Conservation (phyloP, 92 coral and sea anemone genomes). For the Desmophyllum pertusum region DNA sequence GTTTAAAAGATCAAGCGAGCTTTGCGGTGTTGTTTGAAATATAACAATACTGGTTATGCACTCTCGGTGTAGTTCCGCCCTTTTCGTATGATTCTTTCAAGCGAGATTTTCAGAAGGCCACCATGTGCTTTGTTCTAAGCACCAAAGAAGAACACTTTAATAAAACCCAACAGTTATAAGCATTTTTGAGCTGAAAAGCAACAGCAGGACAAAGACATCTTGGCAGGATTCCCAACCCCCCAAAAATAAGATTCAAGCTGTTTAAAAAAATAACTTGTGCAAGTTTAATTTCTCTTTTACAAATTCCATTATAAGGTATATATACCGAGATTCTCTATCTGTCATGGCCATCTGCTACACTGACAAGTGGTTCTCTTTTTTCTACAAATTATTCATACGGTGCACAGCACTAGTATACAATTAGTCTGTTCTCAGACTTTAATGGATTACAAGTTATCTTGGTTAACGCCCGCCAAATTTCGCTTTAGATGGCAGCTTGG, state of each 20-base stretch:
- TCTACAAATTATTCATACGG: slow-evolving; percentile 25
- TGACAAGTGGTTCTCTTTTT: slow-evolving; percentile 12
- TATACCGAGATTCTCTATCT: slow-evolving; percentile 21
- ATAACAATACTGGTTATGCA: background rate
- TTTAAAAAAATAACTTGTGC: slow-evolving; percentile 40
- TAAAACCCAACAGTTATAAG: background rate
- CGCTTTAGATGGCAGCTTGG: slow-evolving; percentile 7
- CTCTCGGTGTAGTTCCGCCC: background rate
- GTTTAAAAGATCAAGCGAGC: background rate
- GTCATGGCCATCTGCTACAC: slow-evolving; percentile 19
- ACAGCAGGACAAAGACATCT: background rate
- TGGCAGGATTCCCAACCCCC: background rate
- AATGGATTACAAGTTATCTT: slow-evolving; percentile 4
- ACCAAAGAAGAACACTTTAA: background rate
- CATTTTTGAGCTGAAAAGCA: background rate
- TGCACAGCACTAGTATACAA: slow-evolving; percentile 45
- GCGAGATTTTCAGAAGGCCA: background rate
- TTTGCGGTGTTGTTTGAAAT: background rate
- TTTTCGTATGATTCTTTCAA: background rate
- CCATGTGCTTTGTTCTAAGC: background rate
- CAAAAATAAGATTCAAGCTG: background rate
- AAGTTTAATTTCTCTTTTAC: slow-evolving; percentile 41
- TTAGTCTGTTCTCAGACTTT: slow-evolving; percentile 40
- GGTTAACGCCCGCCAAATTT: slow-evolving; percentile 2
- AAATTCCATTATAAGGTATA: slow-evolving; percentile 14